Evolutionary conservation across 2,888 invertebrate species (phyloP).

Genomic region (Ophion ellenae): DNA sequence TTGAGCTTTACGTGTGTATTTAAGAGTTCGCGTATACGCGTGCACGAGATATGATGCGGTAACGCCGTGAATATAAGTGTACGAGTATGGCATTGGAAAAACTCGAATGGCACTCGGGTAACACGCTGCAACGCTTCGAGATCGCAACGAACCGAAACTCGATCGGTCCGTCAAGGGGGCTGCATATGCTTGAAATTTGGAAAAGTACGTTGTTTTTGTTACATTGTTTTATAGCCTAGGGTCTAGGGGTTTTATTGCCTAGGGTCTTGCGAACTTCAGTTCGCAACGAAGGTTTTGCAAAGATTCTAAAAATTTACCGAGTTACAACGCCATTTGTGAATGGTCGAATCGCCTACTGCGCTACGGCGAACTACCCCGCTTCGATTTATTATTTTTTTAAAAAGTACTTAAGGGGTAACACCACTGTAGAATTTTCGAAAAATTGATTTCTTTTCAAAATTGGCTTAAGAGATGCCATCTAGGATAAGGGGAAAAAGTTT

Average conservation of each 20-base stretch:
- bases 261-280: too few species aligned
- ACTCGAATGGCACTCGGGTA: neutral
- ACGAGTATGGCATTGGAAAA: conserved; percentile 6
- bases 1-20: neutral
- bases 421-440: too few species aligned
- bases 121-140: conserved; percentile 34
- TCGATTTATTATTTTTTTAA: too few species aligned
- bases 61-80: neutral
- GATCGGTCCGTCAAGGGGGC: conserved; percentile 6
- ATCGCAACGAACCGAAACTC: conserved; percentile 57
- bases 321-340: too few species aligned
- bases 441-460: too few species aligned
- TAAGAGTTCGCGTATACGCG: neutral
- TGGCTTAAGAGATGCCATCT: too few species aligned
- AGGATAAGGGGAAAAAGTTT: too few species aligned
- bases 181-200: neutral
- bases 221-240: neutral
- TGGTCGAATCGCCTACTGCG: too few species aligned
- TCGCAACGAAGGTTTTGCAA: too few species aligned
- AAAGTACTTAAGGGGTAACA: too few species aligned
- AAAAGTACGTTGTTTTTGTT: neutral
- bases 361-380: too few species aligned
- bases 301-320: too few species aligned
- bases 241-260: neutral
- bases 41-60: neutral